These are phyloP conservation scores for Drosophila ficusphila DNA, from an alignment of 1,140 invertebrate species.

Conservation along the genomic window DNA sequence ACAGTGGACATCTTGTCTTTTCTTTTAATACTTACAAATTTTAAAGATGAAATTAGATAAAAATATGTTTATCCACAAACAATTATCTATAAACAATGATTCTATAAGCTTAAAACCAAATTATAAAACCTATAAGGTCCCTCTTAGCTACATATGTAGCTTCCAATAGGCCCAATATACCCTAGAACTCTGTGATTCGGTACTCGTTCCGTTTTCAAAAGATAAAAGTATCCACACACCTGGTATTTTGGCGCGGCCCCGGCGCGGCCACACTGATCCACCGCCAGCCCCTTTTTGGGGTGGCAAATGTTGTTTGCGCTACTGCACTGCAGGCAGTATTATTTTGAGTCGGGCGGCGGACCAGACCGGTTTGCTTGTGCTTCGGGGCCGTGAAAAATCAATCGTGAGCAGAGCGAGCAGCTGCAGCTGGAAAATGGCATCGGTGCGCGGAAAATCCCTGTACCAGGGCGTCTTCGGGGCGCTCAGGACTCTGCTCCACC, in stretches of 20 bases:
- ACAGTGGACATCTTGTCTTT: too few relatives aligned
- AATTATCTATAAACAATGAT: too few relatives aligned
- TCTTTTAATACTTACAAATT: too few relatives aligned
- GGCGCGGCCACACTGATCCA: constrained; percentile 1
- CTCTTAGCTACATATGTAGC: too few relatives aligned
- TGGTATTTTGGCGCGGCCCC: background rate
- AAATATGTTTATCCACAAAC: too few relatives aligned
- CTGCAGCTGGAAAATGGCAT: constrained; percentile 26
- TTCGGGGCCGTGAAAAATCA: constrained; percentile 65
- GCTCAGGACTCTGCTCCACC: constrained; percentile 87
- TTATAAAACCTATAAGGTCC: too few relatives aligned
- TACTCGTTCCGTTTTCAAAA: too few relatives aligned
- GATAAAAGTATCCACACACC: background rate
- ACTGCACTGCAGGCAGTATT: background rate
- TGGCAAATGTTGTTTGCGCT: too few relatives aligned
- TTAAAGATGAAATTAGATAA: too few relatives aligned
- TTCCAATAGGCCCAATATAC: too few relatives aligned
- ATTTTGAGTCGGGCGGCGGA: constrained; percentile 3
- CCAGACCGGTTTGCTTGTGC: constrained; percentile 45
- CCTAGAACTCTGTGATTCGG: too few relatives aligned
- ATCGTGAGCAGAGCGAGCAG: constrained; percentile 40
- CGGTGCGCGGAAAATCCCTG: constrained; percentile 64
- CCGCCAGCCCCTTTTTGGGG: constrained; percentile 5
- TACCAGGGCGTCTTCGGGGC: constrained; percentile 72
- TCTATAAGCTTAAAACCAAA: too few relatives aligned